These are phyloP conservation scores for Sarotherodon lohbergeri DNA, from an alignment of 2,113 vertebrate species.

Conservation along the genomic window DNA sequence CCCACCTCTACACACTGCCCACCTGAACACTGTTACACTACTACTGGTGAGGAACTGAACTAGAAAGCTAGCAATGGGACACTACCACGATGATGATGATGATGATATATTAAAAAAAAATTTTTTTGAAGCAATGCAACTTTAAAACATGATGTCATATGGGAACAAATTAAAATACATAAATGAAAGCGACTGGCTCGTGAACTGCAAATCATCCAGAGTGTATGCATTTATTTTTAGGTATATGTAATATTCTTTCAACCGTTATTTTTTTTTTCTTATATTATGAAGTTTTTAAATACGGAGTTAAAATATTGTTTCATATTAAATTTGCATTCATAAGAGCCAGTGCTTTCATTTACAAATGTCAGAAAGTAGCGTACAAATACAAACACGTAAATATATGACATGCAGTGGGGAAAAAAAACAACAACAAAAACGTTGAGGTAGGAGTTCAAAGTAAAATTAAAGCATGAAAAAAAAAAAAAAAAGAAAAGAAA, in stretches of 20 bases:
- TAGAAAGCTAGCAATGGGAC: conserved; percentile 56
- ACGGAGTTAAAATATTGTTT: not conserved
- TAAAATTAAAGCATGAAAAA: not conserved
- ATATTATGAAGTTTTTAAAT: not conserved
- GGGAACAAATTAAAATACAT: conserved; percentile 8
- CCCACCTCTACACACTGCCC: conserved; percentile 45
- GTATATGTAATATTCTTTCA: not conserved
- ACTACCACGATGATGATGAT: not conserved
- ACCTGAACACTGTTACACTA: conserved; percentile 37
- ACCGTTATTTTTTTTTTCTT: not conserved
- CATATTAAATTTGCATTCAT: not conserved
- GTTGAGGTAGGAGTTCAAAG: not conserved
- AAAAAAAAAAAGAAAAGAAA: not conserved
- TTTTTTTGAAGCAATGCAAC: not conserved
- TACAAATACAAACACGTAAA: not conserved
- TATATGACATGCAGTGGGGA: conserved; percentile 27
- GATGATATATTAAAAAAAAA: not conserved
- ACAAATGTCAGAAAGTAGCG: conserved; percentile 3
- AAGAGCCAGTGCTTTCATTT: conserved; percentile 61
- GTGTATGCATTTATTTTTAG: not conserved
- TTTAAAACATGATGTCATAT: not conserved
- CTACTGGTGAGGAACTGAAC: conserved; percentile 69
- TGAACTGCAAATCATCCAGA: not conserved
- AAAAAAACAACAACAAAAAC: not conserved
- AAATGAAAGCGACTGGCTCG: conserved; percentile 57